Evolutionary conservation across 2,888 invertebrate species (phyloP).

Genomic region (Molorchus minor): DNA sequence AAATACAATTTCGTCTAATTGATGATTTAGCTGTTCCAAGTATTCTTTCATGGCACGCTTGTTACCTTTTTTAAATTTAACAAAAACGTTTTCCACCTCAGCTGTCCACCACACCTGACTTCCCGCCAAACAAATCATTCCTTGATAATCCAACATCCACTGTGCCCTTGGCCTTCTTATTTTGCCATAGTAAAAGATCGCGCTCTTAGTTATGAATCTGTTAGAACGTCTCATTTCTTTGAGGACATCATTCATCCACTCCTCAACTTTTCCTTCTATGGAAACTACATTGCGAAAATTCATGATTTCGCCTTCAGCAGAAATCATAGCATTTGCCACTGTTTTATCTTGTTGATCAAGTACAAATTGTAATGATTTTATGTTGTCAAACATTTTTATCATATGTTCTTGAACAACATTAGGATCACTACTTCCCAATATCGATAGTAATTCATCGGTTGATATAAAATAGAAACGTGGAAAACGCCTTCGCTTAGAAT

Average conservation of each 20-base stretch:
- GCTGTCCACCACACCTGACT: constrained; percentile 97
- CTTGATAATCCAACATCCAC: constrained; percentile 91
- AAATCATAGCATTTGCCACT: constrained; percentile 84
- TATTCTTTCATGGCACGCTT: constrained; percentile 93
- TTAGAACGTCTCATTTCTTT: constrained; percentile 87
- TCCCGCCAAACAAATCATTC: constrained; percentile 71
- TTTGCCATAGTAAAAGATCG: constrained; percentile 86
- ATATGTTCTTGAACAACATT: constrained; percentile 90
- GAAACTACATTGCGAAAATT: constrained; percentile 76
- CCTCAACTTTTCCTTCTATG: constrained; percentile 86
- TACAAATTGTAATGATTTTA: constrained; percentile 76
- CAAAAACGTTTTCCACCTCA: constrained; percentile 91
- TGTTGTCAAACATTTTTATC: constrained; percentile 96
- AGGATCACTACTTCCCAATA: constrained; percentile 87
- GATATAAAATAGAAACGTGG: constrained; percentile 95
- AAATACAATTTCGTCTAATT: constrained; percentile 84
- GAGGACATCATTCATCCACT: constrained; percentile 90
- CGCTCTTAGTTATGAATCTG: constrained; percentile 85
- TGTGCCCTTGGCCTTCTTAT: constrained; percentile 75
- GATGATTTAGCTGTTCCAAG: constrained; percentile 79
- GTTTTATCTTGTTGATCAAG: constrained; percentile 73
- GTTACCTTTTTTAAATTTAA: constrained; percentile 74
- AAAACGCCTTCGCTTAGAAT: constrained; percentile 86
- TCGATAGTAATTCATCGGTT: constrained; percentile 89
- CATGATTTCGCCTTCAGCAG: constrained; percentile 89